Evolutionary conservation across 1,140 invertebrate genomes (phyloP), one percentile per base, ranked within the genome.

Genomic region (Tenebrio molitor): DNA sequence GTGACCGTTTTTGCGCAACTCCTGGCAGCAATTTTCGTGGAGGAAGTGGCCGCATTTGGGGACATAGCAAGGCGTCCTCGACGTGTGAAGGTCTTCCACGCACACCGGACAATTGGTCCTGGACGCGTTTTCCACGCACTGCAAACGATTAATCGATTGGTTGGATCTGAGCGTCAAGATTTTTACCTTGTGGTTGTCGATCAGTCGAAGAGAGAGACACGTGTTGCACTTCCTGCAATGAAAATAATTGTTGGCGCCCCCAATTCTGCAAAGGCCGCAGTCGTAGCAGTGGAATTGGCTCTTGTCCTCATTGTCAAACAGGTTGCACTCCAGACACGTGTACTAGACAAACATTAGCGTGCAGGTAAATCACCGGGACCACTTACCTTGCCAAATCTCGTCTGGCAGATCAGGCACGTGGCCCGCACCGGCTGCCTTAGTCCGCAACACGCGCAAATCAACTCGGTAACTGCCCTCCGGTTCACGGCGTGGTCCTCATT

Each of bases 241-340:
- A 81, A 95, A 96, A 84, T 93, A 96, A 75, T 92, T 89, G 69
- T 95, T 92, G 17, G 90, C 85, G 0, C 94, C 94, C 1, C 94
- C 94, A 71, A 96, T 89, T 42, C 94, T 89, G 78, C 95, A 96
- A 71, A 96, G 93, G 0, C 94, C 94, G 84, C 95, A 96, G 0
- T 90, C 91, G 71, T 92, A 89, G 78, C 95, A 96, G 79, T 96
- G 95, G 84, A 94, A 96, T 83, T 96, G 94, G 77, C 90, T 87
- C 81, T 93, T 95, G 76, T 95, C 93, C 68, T 93, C 90, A 80
- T 96, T 93, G 80, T 96, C 94, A 82, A 93, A 96, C n/a, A 96
- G 84, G 83, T 93, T 93, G 83, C 95, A 96, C 66, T 94, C 90
- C 2, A 90, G 84, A 79, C 95, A 96, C 62, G 91, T 94, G 83